These are phyloP conservation scores for Brachynemurus nebulosus DNA, from an alignment of 2,888 invertebrate species.

Conservation along the genomic window DNA sequence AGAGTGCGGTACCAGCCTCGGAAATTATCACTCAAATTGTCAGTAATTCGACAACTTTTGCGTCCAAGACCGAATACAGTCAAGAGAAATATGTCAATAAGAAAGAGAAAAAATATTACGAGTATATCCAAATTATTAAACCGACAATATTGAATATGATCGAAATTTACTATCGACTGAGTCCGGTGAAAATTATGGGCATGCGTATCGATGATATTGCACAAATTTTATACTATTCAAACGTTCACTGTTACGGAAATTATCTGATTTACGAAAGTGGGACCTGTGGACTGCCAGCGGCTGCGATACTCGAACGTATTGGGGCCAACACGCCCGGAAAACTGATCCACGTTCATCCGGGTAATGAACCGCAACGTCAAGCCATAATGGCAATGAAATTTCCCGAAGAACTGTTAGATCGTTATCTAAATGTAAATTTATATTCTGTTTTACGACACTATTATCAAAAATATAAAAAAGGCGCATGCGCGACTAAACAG, in stretches of 20 bases:
- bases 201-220: constrained; percentile 79
- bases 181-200: constrained; percentile 58
- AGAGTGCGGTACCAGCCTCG: constrained; percentile 59
- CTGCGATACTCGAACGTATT: constrained; percentile 67
- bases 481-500: neutral
- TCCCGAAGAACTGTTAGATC: constrained; percentile 44
- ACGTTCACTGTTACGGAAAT: constrained; percentile 62
- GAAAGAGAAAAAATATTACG: constrained; percentile 88
- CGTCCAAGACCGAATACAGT: constrained; percentile 78
- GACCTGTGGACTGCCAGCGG: constrained; percentile 70
- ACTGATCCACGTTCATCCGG: constrained; percentile 65
- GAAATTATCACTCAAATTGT: constrained; percentile 79
- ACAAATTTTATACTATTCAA: constrained; percentile 70
- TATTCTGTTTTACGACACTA: constrained; percentile 57
- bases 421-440: constrained; percentile 62
- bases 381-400: constrained; percentile 72
- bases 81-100: constrained; percentile 92
- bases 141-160: constrained; percentile 72
- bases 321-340: constrained; percentile 47
- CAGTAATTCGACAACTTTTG: constrained; percentile 83
- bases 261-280: constrained; percentile 81
- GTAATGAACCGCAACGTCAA: constrained; percentile 65
- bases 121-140: constrained; percentile 61
- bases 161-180: constrained; percentile 72
- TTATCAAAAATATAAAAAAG: constrained; percentile 36